These are phyloP conservation scores for Ptychoptera albimana DNA, from an alignment of 2,888 invertebrate genomes.

Conservation along the genomic window DNA sequence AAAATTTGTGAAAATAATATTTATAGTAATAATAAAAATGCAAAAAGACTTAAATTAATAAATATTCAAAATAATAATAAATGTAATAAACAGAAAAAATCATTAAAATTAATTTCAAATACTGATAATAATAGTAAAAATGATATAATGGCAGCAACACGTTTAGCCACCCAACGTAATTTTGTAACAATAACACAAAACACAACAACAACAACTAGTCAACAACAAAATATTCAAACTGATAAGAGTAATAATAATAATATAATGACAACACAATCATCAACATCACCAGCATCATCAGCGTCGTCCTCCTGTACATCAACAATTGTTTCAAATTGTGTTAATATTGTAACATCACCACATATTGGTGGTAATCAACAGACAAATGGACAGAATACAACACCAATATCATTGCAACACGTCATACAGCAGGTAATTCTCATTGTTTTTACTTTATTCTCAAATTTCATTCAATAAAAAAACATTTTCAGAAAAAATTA, in stretches of 20 bases:
- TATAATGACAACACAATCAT: neutral
- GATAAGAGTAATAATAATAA: neutral
- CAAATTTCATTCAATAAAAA: neutral
- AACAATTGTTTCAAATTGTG: neutral
- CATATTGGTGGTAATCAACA: conserved; percentile 5
- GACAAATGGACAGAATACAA: conserved; percentile 1
- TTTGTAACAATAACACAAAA: conserved; percentile 21
- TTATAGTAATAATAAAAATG: too few relatives aligned
- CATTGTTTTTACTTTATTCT: neutral
- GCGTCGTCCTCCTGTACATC: neutral
- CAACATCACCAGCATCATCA: conserved; percentile 2
- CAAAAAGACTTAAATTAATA: too few relatives aligned
- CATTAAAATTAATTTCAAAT: too few relatives aligned
- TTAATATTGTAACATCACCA: neutral
- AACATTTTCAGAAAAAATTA: conserved; percentile 21
- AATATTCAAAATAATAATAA: too few relatives aligned
- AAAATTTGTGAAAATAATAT: too few relatives aligned
- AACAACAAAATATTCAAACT: neutral
- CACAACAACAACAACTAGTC: neutral
- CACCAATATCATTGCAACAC: neutral
- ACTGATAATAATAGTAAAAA: too few relatives aligned
- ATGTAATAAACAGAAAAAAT: too few relatives aligned
- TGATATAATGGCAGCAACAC: conserved; percentile 16
- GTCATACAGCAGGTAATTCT: conserved; percentile 1
- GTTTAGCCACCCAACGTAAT: conserved; percentile 26